A percentile compares a stretch with the other conserved stretches of the same genome.
phyloP scores from a whole-genome alignment of 2,113 vertebrate genomes.

The Aptenodytes patagonicus region DNA sequence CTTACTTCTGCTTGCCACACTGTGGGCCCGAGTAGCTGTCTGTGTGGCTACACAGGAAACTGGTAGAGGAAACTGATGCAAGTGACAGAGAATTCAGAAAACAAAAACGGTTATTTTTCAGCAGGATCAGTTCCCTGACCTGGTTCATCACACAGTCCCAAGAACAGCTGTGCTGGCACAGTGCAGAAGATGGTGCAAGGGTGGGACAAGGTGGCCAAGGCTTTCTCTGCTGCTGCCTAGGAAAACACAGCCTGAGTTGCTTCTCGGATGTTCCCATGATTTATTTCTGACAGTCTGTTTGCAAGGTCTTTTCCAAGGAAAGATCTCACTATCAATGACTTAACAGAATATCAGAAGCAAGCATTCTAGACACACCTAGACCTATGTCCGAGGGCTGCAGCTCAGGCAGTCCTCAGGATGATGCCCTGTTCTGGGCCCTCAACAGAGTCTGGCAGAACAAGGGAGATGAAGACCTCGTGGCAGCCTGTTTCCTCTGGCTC shows the following conservation, averaged over 20 bases:
- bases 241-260: background rate
- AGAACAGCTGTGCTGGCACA: background rate
- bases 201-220: background rate
- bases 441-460: background rate
- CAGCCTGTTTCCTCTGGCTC: background rate
- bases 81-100: slow-evolving; percentile 16
- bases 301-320: background rate
- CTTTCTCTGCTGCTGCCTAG: background rate
- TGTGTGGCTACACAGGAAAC: background rate
- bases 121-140: background rate
- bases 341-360: background rate
- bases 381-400: background rate
- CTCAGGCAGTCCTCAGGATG: background rate
- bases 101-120: slow-evolving; percentile 9
- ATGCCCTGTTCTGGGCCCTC: background rate
- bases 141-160: background rate
- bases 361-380: background rate
- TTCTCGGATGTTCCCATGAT: background rate
- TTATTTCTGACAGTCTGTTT: background rate
- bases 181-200: background rate
- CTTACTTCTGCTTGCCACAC: background rate
- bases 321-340: background rate
- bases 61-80: background rate
- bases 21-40: accelerated
- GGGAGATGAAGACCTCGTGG: background rate